A percentile compares a stretch with the other conserved stretches of the same genome.
Evolutionary conservation across 2,888 invertebrate species (phyloP).

Genomic region (Mesoligia furuncula): DNA sequence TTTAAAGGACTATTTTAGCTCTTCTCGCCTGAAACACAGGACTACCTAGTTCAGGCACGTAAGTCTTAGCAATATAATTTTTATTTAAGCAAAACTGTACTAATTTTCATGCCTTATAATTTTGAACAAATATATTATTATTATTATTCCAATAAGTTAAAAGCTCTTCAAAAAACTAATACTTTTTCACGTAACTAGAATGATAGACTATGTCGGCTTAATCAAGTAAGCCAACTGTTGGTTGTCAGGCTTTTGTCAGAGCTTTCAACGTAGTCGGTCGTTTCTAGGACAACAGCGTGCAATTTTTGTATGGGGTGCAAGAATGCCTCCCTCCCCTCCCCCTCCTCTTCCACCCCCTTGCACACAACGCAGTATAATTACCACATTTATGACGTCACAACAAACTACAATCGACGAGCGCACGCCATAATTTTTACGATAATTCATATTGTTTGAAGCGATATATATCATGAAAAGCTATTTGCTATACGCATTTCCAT

Average conservation of each 20-base stretch:
- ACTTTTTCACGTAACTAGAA: neutral
- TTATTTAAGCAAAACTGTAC: too few species aligned
- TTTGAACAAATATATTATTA: too few species aligned
- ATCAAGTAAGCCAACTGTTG: neutral
- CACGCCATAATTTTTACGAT: constrained; percentile 50
- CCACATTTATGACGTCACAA: constrained; percentile 41
- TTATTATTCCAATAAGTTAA: neutral
- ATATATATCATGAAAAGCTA: constrained; percentile 31
- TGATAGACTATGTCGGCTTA: too few species aligned
- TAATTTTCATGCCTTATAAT: too few species aligned
- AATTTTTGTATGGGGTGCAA: constrained; percentile 6
- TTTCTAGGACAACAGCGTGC: neutral
- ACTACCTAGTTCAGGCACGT: too few species aligned
- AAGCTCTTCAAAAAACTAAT: neutral
- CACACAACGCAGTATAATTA: constrained; percentile 27
- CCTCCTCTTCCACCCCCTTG: neutral
- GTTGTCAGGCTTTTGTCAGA: constrained; percentile 3
- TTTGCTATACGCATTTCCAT: constrained; percentile 23
- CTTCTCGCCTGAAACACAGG: too few species aligned
- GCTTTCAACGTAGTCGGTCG: neutral
- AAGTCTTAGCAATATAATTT: too few species aligned
- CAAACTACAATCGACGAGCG: constrained; percentile 39
- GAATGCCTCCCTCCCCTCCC: neutral
- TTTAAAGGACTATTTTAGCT: too few species aligned
- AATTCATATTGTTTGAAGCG: constrained; percentile 42